Base-by-base conservation (phyloP, 2,888 invertebrate genomes). In the Bugulina stolonifera region DNA sequence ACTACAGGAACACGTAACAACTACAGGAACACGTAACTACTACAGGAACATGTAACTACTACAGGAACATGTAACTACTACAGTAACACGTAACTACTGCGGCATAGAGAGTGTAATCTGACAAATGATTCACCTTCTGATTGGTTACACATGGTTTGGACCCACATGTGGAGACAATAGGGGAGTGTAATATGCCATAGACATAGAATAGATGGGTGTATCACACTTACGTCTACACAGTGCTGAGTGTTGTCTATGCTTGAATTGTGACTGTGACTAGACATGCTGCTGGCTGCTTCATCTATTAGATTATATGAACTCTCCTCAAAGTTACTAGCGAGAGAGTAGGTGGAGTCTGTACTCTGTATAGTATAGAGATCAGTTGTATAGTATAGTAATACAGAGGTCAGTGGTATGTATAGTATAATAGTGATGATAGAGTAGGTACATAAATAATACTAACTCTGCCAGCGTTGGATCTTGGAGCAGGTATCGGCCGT, bases 401-500 rank as follows among this genome's bases (percentile, higher is more conserved):
- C n/a, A n/a, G n/a, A n/a, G n/a, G n/a, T n/a, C n/a, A n/a, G n/a
- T n/a, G n/a, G n/a, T n/a, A n/a, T n/a, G n/a, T n/a, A n/a, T n/a
- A n/a, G n/a, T n/a, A n/a, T n/a, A n/a, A n/a, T n/a, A n/a, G n/a
- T n/a, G n/a, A n/a, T n/a, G n/a, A n/a, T n/a, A n/a, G n/a, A n/a
- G n/a, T n/a, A n/a, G n/a, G n/a, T n/a, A n/a, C n/a, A 43, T 10
- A 43, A 43, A 5, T 43, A 5, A 43, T 18, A 43, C 43, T 43
- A 5, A 43, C 43, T 18, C 43, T 43, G 43, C 43, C 43, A 43
- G 43, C 32, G 14, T 14, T 14, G 3, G 64, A 27, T 32, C 64
- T 27, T 14, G 64, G 64, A 10, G 64, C 64, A 25, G 64, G 64
- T 14, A 64, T 64, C 14, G 64, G 64, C 5, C 64, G 22, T n/a